Evolutionary conservation across 2,888 invertebrate genomes (phyloP), one percentile per base, ranked within the genome.

Genomic region (Pharmacophagus antenor): DNA sequence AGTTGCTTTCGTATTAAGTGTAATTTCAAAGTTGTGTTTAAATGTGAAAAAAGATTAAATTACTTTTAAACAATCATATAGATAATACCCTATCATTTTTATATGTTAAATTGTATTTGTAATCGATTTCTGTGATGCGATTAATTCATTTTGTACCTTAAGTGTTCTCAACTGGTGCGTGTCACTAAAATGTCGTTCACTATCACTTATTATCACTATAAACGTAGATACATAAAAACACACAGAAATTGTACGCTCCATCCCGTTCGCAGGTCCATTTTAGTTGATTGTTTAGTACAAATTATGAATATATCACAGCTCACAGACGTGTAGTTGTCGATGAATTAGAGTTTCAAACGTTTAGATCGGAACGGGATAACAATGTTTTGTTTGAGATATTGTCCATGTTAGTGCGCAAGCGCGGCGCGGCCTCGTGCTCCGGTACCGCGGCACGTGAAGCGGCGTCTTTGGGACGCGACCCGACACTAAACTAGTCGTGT

Each of bases 391-490:
- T 73, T 77, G 81, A 74, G 82, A 80, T 84, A 84, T 78, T 79
- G 82, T 85, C 73, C 76, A 78, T 79, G 72, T 73, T 74, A 73
- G 72, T 82, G 89, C 88, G 89, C 88, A 80, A 78, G 85, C 86
- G 86, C 84, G 82, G 76, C 74, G 72, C 67, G 56, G 56, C 55
- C 69, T 70, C 71, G 70, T 70, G 69, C 66, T 68, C 68, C 71
- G 72, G 69, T 70, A 72, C 74, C 77, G 78, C 85, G 76, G 70
- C 77, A 85, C 87, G 83, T 84, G 90, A 85, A 86, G 87, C 88
- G 82, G 80, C 88, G 85, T 78, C 85, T 82, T 79, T 89, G 90
- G 91, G 90, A 90, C 89, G 88, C 91, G 81, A 89, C 90, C 90
- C 91, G 88, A 90, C 84, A 91, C 91, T 91, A 88, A 91, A 85